Evolutionary conservation across 2,797 vertebrate species (phyloP), one percentile per base, ranked within the genome.

Genomic region (Knipowitschia caucasica): DNA sequence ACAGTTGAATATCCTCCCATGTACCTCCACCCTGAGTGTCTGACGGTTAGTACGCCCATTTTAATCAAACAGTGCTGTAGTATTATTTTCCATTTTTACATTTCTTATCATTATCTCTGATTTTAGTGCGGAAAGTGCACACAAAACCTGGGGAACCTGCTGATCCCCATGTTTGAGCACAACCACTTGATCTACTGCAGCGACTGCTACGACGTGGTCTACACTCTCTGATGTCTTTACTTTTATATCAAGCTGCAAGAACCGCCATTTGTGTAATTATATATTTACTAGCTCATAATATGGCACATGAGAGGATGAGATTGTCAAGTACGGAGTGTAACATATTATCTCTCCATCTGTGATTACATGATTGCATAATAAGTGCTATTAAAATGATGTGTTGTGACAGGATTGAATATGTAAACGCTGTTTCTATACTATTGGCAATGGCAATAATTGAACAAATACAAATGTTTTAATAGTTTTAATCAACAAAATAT

Each of bases 121-220:
- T 70, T 67, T 50, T 82, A 86, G 86, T 90, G 86, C 23, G 70
- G 49, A 4, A 57, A 39, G 26, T 89, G 88, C 51, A 8, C 53
- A 15, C 68, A 9, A 52, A 30, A 7, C 38, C 71, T 89, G 35
- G 86, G 83, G 69, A 76, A 86, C 42, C 5, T 88, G 59, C 17
- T 59, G 45, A 73, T 29, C 26, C 4, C 59, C 18, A 81, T 90
- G 54, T 90, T 67, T 65, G 39, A 75, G 50, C 57, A 55, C 12
- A 27, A 43, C 26, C 73, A 77, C 43, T 24, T 38, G 50, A 62
- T 90, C 67, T 58, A 67, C 38, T 90, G 89, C 56, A 20, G 30
- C 2, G 45, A 3, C 53, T 91, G 89, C 67, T 88, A 81, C 58
- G 30, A 4, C 12, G 36, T 57, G 49, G 27, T 51, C 17, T 30